Percentiles rank a stretch among this genome's conserved stretches.
Conservation (phyloP, 2,797 vertebrate species). For the Oophaga sylvatica region DNA sequence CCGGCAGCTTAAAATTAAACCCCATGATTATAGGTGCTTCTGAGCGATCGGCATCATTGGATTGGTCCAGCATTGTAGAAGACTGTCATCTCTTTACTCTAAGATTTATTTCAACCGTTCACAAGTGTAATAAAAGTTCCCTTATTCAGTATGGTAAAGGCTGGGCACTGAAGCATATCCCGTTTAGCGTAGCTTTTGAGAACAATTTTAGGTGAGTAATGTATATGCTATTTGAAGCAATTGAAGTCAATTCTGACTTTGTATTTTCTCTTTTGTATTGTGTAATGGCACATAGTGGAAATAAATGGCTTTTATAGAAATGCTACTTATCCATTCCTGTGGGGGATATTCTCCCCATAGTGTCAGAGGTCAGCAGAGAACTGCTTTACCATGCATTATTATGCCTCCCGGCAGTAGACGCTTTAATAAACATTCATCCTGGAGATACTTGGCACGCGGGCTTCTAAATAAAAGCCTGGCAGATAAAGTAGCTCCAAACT, state of each 20-base stretch:
- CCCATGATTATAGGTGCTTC: background rate
- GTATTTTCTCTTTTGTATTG: constrained; percentile 13
- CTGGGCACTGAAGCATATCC: background rate
- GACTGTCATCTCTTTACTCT: background rate
- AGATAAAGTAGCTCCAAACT: constrained; percentile 30
- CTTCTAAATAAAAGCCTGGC: constrained; percentile 43
- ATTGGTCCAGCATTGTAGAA: background rate
- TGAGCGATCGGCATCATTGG: background rate
- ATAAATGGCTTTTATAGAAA: constrained; percentile 53
- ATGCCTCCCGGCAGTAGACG: constrained; percentile 45
- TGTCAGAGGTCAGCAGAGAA: constrained; percentile 53
- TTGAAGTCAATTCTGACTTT: constrained; percentile 12
- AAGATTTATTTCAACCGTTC: background rate
- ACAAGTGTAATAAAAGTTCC: background rate
- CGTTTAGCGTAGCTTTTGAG: background rate
- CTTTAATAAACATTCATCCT: constrained; percentile 58
- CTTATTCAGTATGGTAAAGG: background rate
- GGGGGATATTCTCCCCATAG: constrained; percentile 42
- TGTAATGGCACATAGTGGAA: constrained; percentile 38
- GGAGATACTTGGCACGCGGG: constrained; percentile 30
- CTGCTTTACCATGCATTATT: constrained; percentile 57
- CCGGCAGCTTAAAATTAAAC: background rate
- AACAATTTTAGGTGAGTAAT: constrained; percentile 19
- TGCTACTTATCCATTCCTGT: constrained; percentile 36
- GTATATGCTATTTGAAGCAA: constrained; percentile 18